Percentiles rank a stretch among this genome's conserved stretches.
Evolutionary conservation across 2,888 invertebrate species (phyloP).

Genomic region (Nasonia oneida): DNA sequence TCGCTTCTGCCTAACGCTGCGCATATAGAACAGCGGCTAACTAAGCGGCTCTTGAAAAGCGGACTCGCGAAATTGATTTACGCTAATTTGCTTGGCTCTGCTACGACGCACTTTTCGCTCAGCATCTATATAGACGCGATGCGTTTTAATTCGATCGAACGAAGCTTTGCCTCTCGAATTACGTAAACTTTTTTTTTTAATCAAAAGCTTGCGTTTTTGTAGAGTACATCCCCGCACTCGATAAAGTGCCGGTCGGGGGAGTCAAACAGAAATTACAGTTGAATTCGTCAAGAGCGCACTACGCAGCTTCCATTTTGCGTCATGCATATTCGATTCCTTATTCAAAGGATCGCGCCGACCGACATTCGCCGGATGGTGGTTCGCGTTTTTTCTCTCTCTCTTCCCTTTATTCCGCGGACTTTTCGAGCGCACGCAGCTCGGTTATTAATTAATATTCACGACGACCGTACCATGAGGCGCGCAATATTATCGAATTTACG

Average conservation of each 20-base stretch:
- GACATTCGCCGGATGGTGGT: slow-evolving; percentile 21
- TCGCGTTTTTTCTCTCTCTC: neutral
- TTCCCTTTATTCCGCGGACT: neutral
- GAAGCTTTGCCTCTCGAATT: neutral
- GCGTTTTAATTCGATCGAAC: neutral
- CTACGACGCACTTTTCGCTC: neutral
- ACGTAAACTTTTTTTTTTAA: neutral
- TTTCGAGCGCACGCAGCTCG: neutral
- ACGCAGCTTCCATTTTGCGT: neutral
- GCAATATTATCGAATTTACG: neutral
- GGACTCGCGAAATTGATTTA: slow-evolving; percentile 41
- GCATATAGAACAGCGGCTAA: neutral
- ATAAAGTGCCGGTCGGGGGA: too few species aligned
- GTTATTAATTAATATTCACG: slow-evolving; percentile 23
- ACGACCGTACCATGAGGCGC: neutral
- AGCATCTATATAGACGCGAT: neutral
- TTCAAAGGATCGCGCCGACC: neutral
- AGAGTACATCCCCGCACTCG: too few species aligned
- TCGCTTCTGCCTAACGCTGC: neutral
- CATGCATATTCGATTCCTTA: neutral
- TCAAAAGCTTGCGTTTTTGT: neutral
- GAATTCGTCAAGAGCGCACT: slow-evolving; percentile 8
- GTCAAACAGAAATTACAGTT: neutral
- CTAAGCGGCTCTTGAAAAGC: slow-evolving; percentile 29
- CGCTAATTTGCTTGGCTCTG: neutral